Base-by-base conservation (phyloP, 2,113 vertebrate genomes). In the Coptodon bakossiorum region DNA sequence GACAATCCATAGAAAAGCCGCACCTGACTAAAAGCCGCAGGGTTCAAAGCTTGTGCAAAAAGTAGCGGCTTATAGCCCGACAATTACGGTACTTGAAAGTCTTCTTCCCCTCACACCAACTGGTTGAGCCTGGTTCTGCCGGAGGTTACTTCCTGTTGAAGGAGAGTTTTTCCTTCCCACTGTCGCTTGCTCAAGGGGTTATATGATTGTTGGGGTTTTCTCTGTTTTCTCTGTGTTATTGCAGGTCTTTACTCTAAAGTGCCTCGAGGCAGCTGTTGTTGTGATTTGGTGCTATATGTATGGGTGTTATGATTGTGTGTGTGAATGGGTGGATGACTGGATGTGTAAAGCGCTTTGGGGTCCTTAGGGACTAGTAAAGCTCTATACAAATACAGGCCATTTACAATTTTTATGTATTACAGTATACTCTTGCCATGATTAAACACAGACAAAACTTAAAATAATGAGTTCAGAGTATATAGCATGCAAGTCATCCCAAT, bases 101-200 rank as follows among this genome's bases (percentile, higher is more conserved):
- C n/a, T 61, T 61, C 57, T 61, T 31, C 0, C 14, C 2, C 27
- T 61, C 5, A 17, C 57, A 61, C 57, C 57, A 61, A 61, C 5
- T 61, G 57, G 29, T 10, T 6, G 29, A 61, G 59, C 59, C 29
- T 61, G 29, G 59, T 61, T 61, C 29, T 34, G 9, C 59, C 0
- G 2, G 29, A 61, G 59, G 16, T 63, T 0, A 34, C 16, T 63
- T 34, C 16, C 59, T 19, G 59, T 63, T 0, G 0, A 63, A 19
- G 29, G 59, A 34, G 2, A 63, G 29, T 19, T 34, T 63, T 63
- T 0, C 29, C 29, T 19, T 34, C 29, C 29, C 59, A 19, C 59
- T 63, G 2, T 61, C 0, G 3, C 29, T 63, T 63, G 59, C 0
- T 34, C 59, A 34, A 61, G 59, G 29, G 16, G 16, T 61, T 61